Evolutionary conservation across 2,113 vertebrate genomes (phyloP).

Genomic region (human (Homo sapiens)): GRCh38 chr3:22901001-22901500

Average conservation of each 20-base stretch:
- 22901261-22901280: background rate
- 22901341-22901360: background rate
- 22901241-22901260: background rate
- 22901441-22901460: background rate
- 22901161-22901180: background rate
- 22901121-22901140: background rate
- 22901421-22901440: background rate
- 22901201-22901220: background rate
- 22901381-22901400: conserved; percentile 18
- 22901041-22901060: too few species aligned
- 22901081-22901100: background rate
- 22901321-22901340: background rate
- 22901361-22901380: background rate
- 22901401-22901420: background rate
- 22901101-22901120: background rate
- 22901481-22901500: background rate
- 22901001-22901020: background rate
- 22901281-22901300: background rate
- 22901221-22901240: background rate
- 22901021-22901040: background rate
- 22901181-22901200: background rate
- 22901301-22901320: background rate
- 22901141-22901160: background rate
- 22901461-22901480: background rate
- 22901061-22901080: background rate